Evolutionary conservation across 2,113 vertebrate genomes (phyloP).

Genomic region (Tetrax tetrax): DNA sequence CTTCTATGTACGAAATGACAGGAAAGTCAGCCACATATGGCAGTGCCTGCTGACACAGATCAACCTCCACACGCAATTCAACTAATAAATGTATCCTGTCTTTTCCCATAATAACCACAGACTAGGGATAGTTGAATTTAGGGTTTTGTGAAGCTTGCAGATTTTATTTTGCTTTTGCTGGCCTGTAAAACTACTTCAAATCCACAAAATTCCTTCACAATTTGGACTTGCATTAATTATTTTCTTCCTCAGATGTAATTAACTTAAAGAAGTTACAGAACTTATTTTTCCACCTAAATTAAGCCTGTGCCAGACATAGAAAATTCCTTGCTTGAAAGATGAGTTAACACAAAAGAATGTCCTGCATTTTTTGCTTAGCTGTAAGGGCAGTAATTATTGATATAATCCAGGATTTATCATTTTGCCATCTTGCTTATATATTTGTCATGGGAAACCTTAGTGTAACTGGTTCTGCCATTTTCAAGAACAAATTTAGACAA

Average conservation of each 20-base stretch:
- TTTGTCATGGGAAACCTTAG: neutral
- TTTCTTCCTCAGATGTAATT: neutral
- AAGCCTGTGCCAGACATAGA: neutral
- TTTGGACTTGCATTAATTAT: neutral
- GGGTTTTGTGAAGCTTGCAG: neutral
- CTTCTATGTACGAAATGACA: conserved; percentile 7
- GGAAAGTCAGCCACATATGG: neutral
- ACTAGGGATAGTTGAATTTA: neutral
- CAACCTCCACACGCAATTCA: neutral
- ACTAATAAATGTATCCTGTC: neutral
- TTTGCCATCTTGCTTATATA: neutral
- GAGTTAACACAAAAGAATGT: neutral
- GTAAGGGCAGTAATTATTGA: neutral
- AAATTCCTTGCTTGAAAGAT: neutral
- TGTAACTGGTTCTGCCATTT: neutral
- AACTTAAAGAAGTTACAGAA: neutral
- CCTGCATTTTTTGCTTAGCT: neutral
- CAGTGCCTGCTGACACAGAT: conserved; percentile 7
- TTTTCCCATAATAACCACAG: neutral
- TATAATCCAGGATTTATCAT: neutral
- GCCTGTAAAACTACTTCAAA: neutral
- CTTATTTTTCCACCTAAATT: neutral
- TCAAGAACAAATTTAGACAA: neutral
- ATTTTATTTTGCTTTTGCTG: neutral
- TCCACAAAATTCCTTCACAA: neutral